phyloP scores from a whole-genome alignment of 35 echinoderm and acorn worm species.

The Hemicentrotus pulcherrimus region DNA sequence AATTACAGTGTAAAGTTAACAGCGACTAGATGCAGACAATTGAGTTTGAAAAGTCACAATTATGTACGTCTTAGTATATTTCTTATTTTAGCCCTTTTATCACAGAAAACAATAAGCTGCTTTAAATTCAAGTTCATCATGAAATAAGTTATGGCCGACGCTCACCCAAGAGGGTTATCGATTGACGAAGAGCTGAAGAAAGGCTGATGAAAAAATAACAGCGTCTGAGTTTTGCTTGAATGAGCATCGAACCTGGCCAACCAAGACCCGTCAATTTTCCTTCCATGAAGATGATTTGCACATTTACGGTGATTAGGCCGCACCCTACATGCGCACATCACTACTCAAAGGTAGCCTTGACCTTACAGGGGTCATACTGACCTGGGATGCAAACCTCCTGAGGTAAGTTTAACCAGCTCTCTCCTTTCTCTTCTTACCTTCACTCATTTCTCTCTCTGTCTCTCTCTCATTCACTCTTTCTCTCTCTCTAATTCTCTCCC shows the following conservation, averaged over 20 bases:
- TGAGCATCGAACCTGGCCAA: background rate
- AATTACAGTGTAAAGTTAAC: too few species aligned
- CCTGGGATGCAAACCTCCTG: background rate
- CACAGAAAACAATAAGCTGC: background rate
- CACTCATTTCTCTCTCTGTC: background rate
- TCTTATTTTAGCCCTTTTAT: background rate
- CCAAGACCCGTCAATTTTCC: background rate
- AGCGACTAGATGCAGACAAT: too few species aligned
- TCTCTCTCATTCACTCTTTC: background rate
- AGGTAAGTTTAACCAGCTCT: background rate
- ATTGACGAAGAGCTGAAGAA: background rate
- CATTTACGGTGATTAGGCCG: background rate
- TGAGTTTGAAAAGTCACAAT: background rate
- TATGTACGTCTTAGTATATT: background rate
- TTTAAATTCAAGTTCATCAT: conserved; percentile 6
- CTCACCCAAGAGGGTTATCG: background rate
- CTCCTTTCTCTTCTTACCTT: background rate
- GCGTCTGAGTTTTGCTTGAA: background rate
- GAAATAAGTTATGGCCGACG: background rate
- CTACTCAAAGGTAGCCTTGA: background rate
- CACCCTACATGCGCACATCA: background rate
- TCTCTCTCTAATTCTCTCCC: background rate
- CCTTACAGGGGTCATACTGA: background rate
- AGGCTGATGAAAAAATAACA: conserved; percentile 6
- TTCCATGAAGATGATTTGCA: conserved; percentile 11